Evolutionary conservation across 1,140 invertebrate species (phyloP), one percentile per base, ranked within the genome.

Genomic region (Euwallacea fornicatus): DNA sequence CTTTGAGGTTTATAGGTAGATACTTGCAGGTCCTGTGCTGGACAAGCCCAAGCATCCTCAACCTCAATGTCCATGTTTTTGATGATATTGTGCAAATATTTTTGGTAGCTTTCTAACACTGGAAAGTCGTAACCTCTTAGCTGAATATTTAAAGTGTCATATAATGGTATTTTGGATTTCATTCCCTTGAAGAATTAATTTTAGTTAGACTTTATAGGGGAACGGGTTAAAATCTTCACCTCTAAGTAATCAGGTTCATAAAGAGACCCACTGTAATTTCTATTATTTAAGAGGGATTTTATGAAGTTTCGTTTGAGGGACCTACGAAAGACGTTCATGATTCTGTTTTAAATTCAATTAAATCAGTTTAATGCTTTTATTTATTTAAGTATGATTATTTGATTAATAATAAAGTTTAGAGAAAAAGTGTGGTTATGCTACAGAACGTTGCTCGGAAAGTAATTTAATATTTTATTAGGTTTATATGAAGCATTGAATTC

Each of bases 101-200:
- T 88, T 80, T 93, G 92, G 79, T 88, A 95, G 75, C 82, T 88
- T 83, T 97, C 94, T 54, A 97, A 79, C 8, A 93, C 76, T 9
- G 91, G 86, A 83, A 87, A 97, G 79, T 94, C 90, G 78, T 95
- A 94, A 6, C 93, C 89, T 77, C 86, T 92, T 33, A 96, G 82
- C 83, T 91, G 89, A 44, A 97, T 83, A 82, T 93, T 93, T 13
- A 96, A 76, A 16, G 82, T 82, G 47, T 90, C 86, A 83, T 92
- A 90, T n/a, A 89, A 79, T 21, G 93, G 92, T 71, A 88, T 84
- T 78, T 89, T 86, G 0, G 88, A 84, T 80, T 89, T 86, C 76
- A 87, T 82, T 56, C 83, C 81, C 89, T 91, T 78, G 71, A 33
- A 33, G 21, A 33, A 33, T 33, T 33, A 33, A 83, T 13, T 46